phyloP scores from a whole-genome alignment of 2,888 invertebrate genomes.

The Folsomia candida region DNA sequence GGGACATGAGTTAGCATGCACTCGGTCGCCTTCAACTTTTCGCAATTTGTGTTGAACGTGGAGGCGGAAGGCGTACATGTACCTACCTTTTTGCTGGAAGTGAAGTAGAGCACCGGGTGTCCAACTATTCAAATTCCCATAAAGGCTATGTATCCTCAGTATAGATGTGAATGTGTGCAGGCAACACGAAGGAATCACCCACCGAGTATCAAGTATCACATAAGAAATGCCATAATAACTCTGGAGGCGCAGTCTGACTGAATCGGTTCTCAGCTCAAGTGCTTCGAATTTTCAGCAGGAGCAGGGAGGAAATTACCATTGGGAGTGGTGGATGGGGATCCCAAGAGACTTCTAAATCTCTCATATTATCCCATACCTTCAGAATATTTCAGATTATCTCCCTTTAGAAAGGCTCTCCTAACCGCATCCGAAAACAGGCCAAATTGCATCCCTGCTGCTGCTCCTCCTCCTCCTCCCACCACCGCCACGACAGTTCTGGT shows the following conservation, averaged over 20 bases:
- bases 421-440: conserved; percentile 11
- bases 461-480: no score
- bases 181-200: not conserved
- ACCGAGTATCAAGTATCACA: not conserved
- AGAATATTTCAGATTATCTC: conserved; percentile 22
- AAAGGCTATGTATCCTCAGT: no score
- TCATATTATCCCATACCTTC: conserved; percentile 33
- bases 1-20: not conserved
- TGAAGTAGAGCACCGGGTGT: no score
- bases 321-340: conserved; percentile 16
- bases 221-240: not conserved
- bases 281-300: not conserved
- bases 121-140: no score
- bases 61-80: not conserved
- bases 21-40: not conserved
- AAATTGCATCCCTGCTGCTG: no score
- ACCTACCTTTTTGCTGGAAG: no score
- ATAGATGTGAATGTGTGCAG: no score
- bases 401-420: not conserved
- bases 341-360: conserved; percentile 40
- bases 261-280: not conserved
- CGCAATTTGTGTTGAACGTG: not conserved
- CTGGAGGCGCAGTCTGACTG: not conserved
- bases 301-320: conserved; percentile 5
- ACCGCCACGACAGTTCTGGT: no score